phyloP scores from a whole-genome alignment of 2,113 vertebrate genomes.

The Dipodomys spectabilis region DNA sequence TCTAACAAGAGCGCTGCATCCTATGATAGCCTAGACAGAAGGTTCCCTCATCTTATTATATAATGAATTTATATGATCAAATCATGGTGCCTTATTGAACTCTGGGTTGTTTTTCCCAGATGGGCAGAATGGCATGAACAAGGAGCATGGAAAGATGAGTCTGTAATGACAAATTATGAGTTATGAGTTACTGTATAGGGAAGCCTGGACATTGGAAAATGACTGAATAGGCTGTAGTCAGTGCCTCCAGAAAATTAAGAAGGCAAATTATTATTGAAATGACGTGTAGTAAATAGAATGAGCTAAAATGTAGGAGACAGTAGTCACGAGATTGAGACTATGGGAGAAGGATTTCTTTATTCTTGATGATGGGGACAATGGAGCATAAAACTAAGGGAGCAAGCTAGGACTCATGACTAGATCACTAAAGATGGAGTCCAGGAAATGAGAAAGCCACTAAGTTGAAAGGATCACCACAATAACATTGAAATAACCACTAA shows the following conservation, averaged over 20 bases:
- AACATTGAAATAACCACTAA: neutral
- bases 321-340: neutral
- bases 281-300: neutral
- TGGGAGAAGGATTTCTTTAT: neutral
- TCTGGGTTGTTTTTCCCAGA: neutral
- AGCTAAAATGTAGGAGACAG: neutral
- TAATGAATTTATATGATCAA: neutral
- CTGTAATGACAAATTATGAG: neutral
- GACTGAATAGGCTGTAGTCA: neutral
- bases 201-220: neutral
- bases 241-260: neutral
- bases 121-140: neutral
- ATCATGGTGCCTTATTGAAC: neutral
- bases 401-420: neutral
- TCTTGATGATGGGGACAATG: neutral
- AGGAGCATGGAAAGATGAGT: neutral
- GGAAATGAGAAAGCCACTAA: neutral
- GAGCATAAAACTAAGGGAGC: neutral
- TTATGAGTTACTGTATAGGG: neutral
- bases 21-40: neutral
- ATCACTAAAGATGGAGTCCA: neutral
- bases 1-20: neutral
- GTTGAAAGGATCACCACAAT: neutral
- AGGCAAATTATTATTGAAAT: neutral
- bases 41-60: neutral